Evolutionary conservation across 2,113 vertebrate genomes (phyloP).

Genomic region (Potamarius usumacintae): DNA sequence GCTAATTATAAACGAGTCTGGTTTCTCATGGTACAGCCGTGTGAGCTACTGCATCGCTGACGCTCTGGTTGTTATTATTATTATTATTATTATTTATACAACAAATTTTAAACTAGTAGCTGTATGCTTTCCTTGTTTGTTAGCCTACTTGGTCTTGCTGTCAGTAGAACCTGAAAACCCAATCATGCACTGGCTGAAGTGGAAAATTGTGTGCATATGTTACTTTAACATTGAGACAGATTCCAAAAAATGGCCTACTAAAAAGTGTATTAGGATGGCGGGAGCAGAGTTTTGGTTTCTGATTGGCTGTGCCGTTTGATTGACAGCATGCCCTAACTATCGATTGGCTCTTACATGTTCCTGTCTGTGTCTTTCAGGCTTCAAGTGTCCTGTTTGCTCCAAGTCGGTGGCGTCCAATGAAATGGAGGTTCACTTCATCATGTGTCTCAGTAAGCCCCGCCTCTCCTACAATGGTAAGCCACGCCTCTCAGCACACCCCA

Average conservation of each 20-base stretch:
- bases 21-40: too few species aligned
- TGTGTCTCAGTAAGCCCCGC: conserved; percentile 99
- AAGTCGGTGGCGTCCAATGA: conserved; percentile 98
- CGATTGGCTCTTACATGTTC: conserved; percentile 3
- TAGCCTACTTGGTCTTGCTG: not conserved
- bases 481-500: not conserved
- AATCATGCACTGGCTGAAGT: not conserved
- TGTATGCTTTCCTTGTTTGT: not conserved
- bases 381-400: conserved; percentile 99
- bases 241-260: not conserved
- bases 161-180: not conserved
- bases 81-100: not conserved
- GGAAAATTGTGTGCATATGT: not conserved
- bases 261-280: not conserved
- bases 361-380: conserved; percentile 76
- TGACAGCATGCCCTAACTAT: not conserved
- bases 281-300: not conserved
- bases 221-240: not conserved
- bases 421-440: conserved; percentile 99
- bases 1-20: too few species aligned
- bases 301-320: not conserved
- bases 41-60: too few species aligned
- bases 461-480: conserved; percentile 96
- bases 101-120: not conserved
- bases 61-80: too few species aligned